Evolutionary conservation across 1,140 invertebrate species (phyloP).

Genomic region (Mesaphorura yosii): DNA sequence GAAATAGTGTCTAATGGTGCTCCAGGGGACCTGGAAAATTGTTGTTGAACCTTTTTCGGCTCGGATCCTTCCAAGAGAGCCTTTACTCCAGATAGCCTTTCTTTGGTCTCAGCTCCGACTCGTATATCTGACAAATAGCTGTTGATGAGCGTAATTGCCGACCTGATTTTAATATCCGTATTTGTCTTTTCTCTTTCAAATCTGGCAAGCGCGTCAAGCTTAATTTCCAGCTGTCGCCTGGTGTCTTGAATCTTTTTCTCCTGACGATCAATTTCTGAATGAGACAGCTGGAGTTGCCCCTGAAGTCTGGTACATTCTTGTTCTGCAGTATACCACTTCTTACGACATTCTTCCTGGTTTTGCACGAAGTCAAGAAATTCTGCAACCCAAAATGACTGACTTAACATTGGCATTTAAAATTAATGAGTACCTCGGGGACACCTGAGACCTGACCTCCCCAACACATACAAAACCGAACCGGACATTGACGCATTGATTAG

Average conservation of each 20-base stretch:
- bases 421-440: too few relatives aligned
- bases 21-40: constrained; percentile 13
- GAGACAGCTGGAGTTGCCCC: constrained; percentile 49
- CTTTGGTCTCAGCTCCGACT: constrained; percentile 53
- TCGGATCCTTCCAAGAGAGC: constrained; percentile 35
- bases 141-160: constrained; percentile 15
- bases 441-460: too few relatives aligned
- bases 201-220: constrained; percentile 51
- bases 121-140: constrained; percentile 39
- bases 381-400: constrained; percentile 10
- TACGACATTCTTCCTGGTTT: constrained; percentile 55
- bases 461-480: too few relatives aligned
- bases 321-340: constrained; percentile 53
- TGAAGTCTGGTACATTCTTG: constrained; percentile 54
- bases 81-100: constrained; percentile 38
- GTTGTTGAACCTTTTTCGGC: constrained; percentile 17
- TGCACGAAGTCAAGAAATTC: constrained; percentile 29
- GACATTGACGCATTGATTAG: too few relatives aligned
- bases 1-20: constrained; percentile 50
- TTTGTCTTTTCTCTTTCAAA: constrained; percentile 51
- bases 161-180: constrained; percentile 39
- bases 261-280: constrained; percentile 51
- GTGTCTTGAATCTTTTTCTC: constrained; percentile 65
- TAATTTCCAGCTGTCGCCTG: constrained; percentile 60
- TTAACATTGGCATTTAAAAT: not conserved